Conservation (phyloP, 2,888 invertebrate genomes). For the Platycheirus albimanus region DNA sequence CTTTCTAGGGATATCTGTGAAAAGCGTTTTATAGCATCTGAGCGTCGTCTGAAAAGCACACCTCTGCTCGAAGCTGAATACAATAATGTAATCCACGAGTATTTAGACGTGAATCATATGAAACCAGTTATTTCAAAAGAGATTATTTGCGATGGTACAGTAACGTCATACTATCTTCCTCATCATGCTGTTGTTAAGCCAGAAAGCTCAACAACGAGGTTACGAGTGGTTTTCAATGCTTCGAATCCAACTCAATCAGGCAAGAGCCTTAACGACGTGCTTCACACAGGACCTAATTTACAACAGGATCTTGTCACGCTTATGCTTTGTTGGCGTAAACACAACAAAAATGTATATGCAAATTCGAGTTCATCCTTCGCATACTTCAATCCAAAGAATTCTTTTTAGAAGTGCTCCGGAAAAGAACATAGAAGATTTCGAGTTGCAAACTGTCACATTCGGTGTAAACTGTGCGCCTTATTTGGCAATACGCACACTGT, state of each 20-base stretch:
- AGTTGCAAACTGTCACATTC: slow-evolving; percentile 46
- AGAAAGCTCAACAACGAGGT: slow-evolving; percentile 66
- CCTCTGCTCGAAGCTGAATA: slow-evolving; percentile 2
- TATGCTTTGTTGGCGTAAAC: slow-evolving; percentile 55
- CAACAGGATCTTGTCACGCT: slow-evolving; percentile 69
- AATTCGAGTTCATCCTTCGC: slow-evolving; percentile 52
- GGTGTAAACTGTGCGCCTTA: slow-evolving; percentile 49
- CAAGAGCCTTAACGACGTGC: slow-evolving; percentile 53
- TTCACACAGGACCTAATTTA: slow-evolving; percentile 71
- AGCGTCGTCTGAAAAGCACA: slow-evolving; percentile 2
- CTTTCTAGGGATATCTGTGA: background rate
- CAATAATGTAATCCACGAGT: slow-evolving; percentile 8
- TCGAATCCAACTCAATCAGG: slow-evolving; percentile 68
- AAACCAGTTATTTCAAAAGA: slow-evolving; percentile 14
- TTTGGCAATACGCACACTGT: slow-evolving; percentile 42
- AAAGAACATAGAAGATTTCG: slow-evolving; percentile 21
- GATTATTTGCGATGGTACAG: background rate
- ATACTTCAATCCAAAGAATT: slow-evolving; percentile 70
- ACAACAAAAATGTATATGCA: slow-evolving; percentile 75
- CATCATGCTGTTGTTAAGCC: slow-evolving; percentile 53
- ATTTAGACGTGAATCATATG: slow-evolving; percentile 20
- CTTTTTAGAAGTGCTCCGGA: slow-evolving; percentile 45
- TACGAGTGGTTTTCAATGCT: slow-evolving; percentile 75
- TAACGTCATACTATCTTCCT: slow-evolving; percentile 30
- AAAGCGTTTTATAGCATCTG: background rate